Conservation (phyloP, 2,888 invertebrate species). For the Synergus umbraculus region DNA sequence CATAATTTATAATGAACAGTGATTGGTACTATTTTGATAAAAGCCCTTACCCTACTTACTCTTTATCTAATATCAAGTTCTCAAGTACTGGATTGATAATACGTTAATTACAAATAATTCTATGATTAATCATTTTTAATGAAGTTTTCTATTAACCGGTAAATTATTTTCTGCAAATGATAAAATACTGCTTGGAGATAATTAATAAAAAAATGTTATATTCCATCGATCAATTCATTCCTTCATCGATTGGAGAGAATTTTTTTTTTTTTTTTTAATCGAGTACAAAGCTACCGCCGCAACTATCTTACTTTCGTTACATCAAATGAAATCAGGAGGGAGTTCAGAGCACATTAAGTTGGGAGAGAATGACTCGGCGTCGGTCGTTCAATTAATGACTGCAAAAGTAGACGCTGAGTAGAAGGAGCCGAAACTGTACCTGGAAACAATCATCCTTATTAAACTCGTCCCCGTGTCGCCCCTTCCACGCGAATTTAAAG, state of each 20-base stretch:
- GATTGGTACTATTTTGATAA: not conserved
- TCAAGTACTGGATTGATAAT: not conserved
- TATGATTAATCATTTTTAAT: not conserved
- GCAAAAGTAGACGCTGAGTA: conserved; percentile 53
- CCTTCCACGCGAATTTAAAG: conserved; percentile 62
- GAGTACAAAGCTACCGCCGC: conserved; percentile 12
- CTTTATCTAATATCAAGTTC: not conserved
- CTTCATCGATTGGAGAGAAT: conserved; percentile 1
- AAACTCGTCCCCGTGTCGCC: conserved; percentile 62
- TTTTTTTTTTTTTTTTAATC: conserved; percentile 5
- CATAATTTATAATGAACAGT: not conserved
- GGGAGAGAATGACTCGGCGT: conserved; percentile 61
- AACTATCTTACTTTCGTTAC: conserved; percentile 18
- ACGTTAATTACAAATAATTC: not conserved
- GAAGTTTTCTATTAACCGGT: not conserved
- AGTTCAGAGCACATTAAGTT: conserved; percentile 13
- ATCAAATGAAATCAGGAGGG: conserved; percentile 35
- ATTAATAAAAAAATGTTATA: not conserved
- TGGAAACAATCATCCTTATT: conserved; percentile 72
- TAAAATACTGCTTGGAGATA: not conserved
- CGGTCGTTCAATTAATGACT: conserved; percentile 62
- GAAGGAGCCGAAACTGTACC: conserved; percentile 50
- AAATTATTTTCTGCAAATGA: not conserved
- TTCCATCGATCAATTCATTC: conserved; percentile 8
- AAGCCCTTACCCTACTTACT: not conserved